Percentiles rank a stretch among this genome's conserved stretches.
These are phyloP conservation scores for Tylochromis polylepis DNA, from an alignment of 2,113 vertebrate genomes.

Conservation along the genomic window DNA sequence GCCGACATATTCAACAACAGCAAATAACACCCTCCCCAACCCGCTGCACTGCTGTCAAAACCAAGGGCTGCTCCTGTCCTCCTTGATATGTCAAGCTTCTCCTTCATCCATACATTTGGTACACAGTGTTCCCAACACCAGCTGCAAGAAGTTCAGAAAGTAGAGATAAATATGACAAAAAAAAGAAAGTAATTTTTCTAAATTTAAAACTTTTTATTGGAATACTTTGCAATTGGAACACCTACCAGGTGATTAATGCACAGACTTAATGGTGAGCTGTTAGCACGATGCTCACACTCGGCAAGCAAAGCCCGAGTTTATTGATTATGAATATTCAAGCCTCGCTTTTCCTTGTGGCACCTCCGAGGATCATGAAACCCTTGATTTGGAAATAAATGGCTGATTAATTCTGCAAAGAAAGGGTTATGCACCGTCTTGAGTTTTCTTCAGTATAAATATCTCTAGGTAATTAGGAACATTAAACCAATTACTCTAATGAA, in stretches of 20 bases:
- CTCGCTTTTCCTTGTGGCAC: neutral
- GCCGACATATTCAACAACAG: conserved; percentile 22
- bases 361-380: neutral
- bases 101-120: neutral
- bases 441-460: conserved; percentile 30
- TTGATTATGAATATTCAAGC: neutral
- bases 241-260: conserved; percentile 2
- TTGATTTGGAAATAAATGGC: neutral
- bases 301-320: neutral
- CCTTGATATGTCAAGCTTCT: conserved; percentile 19
- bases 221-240: neutral
- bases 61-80: conserved; percentile 29
- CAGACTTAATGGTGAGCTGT: neutral
- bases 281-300: neutral
- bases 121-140: neutral
- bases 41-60: conserved; percentile 25
- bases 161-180: neutral
- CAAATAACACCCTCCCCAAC: conserved; percentile 29
- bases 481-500: conserved; percentile 64
- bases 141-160: neutral
- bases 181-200: neutral
- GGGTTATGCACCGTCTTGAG: neutral
- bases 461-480: conserved; percentile 50
- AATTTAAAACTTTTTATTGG: neutral
- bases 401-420: conserved; percentile 12